These are phyloP conservation scores for Nothobranchius furzeri DNA, from an alignment of 2,113 vertebrate genomes.

Conservation along the genomic window DNA sequence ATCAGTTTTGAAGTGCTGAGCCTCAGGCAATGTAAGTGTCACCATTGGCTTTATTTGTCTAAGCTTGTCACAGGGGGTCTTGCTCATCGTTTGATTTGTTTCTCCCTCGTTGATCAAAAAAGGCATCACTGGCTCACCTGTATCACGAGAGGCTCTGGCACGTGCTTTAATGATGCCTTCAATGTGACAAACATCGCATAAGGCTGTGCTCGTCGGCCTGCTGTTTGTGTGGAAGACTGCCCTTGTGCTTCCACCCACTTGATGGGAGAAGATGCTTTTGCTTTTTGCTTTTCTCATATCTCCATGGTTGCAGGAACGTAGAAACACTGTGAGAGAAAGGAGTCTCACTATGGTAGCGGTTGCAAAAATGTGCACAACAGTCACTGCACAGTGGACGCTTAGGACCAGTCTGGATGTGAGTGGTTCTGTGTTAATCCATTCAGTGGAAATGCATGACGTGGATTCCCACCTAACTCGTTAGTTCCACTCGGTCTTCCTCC, in stretches of 20 bases:
- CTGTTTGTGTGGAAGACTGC: slow-evolving; percentile 25
- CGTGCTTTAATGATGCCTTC: slow-evolving; percentile 38
- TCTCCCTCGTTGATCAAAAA: slow-evolving; percentile 13
- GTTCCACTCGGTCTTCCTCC: background rate
- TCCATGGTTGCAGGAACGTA: slow-evolving; percentile 72
- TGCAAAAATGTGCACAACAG: slow-evolving; percentile 30
- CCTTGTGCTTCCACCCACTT: slow-evolving; percentile 54
- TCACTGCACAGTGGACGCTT: slow-evolving; percentile 1
- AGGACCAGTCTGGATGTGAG: slow-evolving; percentile 18
- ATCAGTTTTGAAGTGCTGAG: slow-evolving; percentile 46
- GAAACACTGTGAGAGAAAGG: slow-evolving; percentile 42
- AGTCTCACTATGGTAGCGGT: slow-evolving; percentile 60
- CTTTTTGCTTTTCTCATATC: slow-evolving; percentile 53
- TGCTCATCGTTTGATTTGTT: slow-evolving; percentile 13
- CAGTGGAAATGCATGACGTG: no score
- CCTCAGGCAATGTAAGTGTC: slow-evolving; percentile 29
- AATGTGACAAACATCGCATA: slow-evolving; percentile 57
- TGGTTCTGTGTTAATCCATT: background rate
- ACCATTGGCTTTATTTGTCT: slow-evolving; percentile 25
- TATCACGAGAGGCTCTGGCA: slow-evolving; percentile 20
- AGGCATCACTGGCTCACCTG: slow-evolving; percentile 22
- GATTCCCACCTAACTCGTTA: slow-evolving; percentile 26
- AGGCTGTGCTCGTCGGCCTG: slow-evolving; percentile 43
- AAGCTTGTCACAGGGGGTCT: slow-evolving; percentile 14
- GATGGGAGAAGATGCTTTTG: slow-evolving; percentile 32